Evolutionary conservation across 53 echinoderm and acorn worm species (phyloP).

Genomic region (Paracentrotus lividus): DNA sequence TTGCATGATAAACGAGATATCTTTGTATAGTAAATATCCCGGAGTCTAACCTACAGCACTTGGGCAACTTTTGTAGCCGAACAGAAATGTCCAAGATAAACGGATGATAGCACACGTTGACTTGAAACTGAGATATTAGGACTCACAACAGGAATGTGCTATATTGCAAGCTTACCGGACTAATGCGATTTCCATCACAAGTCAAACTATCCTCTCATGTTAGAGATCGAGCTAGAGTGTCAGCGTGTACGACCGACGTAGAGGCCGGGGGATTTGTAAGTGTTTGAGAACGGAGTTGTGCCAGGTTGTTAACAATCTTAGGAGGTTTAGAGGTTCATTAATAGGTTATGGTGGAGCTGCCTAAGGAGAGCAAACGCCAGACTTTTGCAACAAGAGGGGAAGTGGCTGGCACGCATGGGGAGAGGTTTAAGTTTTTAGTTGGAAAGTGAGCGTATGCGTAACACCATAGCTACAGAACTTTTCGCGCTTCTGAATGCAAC

Average conservation of each 20-base stretch:
- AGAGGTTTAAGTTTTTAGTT: not conserved
- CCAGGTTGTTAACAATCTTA: not conserved
- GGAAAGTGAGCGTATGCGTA: not conserved
- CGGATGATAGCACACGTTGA: not conserved
- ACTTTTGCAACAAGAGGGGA: not conserved
- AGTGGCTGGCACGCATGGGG: too few species aligned
- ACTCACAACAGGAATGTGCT: not conserved
- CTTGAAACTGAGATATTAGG: too few species aligned
- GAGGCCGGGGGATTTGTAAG: not conserved
- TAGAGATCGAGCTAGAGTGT: conserved; percentile 4
- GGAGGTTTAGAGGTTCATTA: conserved; percentile 33
- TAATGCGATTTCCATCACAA: conserved; percentile 22
- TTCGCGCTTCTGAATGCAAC: too few species aligned
- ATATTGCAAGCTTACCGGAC: conserved; percentile 32
- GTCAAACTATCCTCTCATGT: not conserved
- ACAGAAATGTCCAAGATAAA: not conserved
- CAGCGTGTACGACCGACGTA: not conserved
- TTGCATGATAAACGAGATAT: not conserved
- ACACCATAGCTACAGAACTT: not conserved
- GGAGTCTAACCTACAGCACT: not conserved
- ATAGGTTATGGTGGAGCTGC: not conserved
- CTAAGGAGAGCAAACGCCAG: not conserved
- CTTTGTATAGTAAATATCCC: not conserved
- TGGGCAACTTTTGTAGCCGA: not conserved
- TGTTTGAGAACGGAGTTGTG: too few species aligned